Conservation (phyloP, 2,888 invertebrate genomes). For the Luffia ferchaultella region DNA sequence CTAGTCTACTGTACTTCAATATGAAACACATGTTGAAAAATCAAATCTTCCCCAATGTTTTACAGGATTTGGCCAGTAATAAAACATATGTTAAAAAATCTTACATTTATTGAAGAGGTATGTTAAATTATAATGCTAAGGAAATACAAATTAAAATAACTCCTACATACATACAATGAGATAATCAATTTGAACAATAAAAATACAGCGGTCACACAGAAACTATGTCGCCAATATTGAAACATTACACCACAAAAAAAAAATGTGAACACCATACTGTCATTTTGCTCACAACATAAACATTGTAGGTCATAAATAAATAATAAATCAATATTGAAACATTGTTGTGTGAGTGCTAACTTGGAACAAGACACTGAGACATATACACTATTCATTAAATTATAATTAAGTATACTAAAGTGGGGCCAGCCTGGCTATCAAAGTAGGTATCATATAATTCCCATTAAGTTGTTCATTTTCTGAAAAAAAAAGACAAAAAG, state of each 20-base stretch:
- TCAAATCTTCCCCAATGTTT: too few species aligned
- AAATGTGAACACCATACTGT: too few species aligned
- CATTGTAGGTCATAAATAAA: too few species aligned
- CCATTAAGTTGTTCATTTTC: conserved; percentile 34
- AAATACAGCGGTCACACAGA: too few species aligned
- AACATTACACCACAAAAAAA: too few species aligned
- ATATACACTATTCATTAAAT: conserved; percentile 1
- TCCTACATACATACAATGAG: neutral
- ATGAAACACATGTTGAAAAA: too few species aligned
- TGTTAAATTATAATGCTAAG: neutral
- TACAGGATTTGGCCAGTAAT: too few species aligned
- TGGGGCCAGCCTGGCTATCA: neutral
- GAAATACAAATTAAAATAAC: neutral
- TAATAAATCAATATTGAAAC: too few species aligned
- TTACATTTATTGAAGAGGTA: neutral
- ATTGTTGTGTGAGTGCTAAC: neutral
- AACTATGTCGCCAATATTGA: too few species aligned
- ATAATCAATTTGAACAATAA: neutral
- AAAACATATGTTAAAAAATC: neutral
- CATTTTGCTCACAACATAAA: too few species aligned
- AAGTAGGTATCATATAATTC: too few species aligned
- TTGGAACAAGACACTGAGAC: neutral
- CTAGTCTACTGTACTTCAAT: too few species aligned
- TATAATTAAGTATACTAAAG: conserved; percentile 4
- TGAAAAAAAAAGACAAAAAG: conserved; percentile 24